Evolutionary conservation across 2,888 invertebrate species (phyloP).

Genomic region (Microchrysa polita): DNA sequence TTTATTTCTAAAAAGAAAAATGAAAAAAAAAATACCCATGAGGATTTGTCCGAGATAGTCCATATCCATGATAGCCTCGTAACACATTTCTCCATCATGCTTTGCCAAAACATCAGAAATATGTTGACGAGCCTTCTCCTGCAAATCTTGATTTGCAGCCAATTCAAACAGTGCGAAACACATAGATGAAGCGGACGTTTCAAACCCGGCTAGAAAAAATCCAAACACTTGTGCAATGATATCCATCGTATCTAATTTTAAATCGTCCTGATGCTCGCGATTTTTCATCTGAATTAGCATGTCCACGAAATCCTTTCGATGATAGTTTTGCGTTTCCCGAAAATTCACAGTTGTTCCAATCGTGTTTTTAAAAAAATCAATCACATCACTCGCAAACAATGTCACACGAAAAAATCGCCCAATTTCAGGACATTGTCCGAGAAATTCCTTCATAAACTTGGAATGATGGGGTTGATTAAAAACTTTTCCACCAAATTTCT

Average conservation of each 20-base stretch:
- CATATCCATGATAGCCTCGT: conserved; percentile 65
- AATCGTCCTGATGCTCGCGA: not conserved
- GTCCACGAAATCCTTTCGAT: conserved; percentile 67
- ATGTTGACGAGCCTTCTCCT: conserved; percentile 64
- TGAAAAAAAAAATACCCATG: too few relatives aligned
- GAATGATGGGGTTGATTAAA: conserved; percentile 47
- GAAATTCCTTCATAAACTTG: not conserved
- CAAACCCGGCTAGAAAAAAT: conserved; percentile 67
- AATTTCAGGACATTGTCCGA: conserved; percentile 5
- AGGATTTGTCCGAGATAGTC: conserved; percentile 65
- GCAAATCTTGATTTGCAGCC: conserved; percentile 64
- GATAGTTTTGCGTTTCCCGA: conserved; percentile 58
- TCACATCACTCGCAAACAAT: conserved; percentile 54
- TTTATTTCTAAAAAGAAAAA: too few relatives aligned
- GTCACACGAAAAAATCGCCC: conserved; percentile 49
- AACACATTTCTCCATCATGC: conserved; percentile 62
- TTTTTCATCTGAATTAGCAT: conserved; percentile 65
- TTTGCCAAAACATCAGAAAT: conserved; percentile 60
- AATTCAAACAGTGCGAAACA: conserved; percentile 67
- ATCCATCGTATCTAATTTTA: conserved; percentile 53
- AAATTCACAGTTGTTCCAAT: conserved; percentile 61
- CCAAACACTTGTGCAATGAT: conserved; percentile 61
- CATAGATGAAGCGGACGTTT: conserved; percentile 71
- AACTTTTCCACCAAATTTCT: conserved; percentile 54
- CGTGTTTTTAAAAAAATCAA: conserved; percentile 56